These are phyloP conservation scores for Rhinophrynus dorsalis DNA, from an alignment of 2,797 vertebrate genomes.

Conservation along the genomic window DNA sequence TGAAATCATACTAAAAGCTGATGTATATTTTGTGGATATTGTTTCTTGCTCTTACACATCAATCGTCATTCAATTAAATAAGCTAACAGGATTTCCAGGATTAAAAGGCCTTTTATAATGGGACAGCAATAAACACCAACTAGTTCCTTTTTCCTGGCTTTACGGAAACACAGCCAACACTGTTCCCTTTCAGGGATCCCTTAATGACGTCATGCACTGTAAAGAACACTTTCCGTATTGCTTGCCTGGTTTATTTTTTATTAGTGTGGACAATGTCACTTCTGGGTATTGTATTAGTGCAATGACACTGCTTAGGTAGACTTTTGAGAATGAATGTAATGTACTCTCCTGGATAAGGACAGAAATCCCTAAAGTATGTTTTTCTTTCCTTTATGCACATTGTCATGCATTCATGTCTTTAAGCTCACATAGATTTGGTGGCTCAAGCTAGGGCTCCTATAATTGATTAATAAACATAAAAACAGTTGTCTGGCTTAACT, in stretches of 20 bases:
- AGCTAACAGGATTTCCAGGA: too few species aligned
- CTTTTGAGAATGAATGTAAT: background rate
- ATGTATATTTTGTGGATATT: background rate
- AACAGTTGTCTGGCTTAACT: background rate
- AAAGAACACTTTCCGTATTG: background rate
- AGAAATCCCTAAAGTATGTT: background rate
- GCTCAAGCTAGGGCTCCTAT: background rate
- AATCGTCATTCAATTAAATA: too few species aligned
- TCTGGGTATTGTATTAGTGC: background rate
- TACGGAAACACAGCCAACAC: too few species aligned
- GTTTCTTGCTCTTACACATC: too few species aligned
- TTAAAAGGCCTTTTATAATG: too few species aligned
- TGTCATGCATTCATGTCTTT: background rate
- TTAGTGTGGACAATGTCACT: background rate
- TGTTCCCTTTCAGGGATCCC: too few species aligned
- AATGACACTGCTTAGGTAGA: background rate
- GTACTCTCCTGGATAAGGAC: background rate
- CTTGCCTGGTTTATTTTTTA: background rate
- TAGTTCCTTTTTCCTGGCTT: too few species aligned
- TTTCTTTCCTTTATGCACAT: background rate
- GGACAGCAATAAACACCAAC: too few species aligned
- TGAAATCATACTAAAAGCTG: too few species aligned
- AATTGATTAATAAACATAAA: background rate
- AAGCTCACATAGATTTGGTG: background rate
- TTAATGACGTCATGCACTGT: background rate